Conservation (phyloP, 2,888 invertebrate genomes). For the Cactoblastis cactorum region DNA sequence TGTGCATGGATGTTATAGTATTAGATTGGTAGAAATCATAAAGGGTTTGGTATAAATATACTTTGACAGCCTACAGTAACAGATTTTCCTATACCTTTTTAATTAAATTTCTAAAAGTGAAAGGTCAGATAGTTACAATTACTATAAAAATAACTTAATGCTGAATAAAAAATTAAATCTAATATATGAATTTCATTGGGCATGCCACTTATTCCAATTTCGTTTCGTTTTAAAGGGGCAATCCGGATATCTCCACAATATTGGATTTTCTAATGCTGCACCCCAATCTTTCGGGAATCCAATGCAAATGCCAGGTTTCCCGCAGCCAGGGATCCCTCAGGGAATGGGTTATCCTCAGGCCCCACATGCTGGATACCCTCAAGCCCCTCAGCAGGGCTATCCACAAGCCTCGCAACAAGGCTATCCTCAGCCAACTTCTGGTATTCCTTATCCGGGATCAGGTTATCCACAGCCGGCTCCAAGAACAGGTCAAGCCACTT, state of each 20-base stretch:
- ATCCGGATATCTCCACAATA: slow-evolving; percentile 72
- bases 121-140: no score
- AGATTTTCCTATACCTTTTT: no score
- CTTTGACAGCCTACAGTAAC: no score
- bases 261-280: slow-evolving; percentile 69
- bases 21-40: no score
- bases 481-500: slow-evolving; percentile 29
- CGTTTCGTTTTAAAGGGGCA: slow-evolving; percentile 72
- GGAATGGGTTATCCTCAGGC: slow-evolving; percentile 62
- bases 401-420: slow-evolving; percentile 33
- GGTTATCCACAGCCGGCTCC: slow-evolving; percentile 27
- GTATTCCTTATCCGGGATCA: slow-evolving; percentile 28
- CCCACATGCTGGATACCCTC: slow-evolving; percentile 52
- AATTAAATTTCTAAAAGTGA: no score
- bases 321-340: slow-evolving; percentile 19
- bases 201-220: slow-evolving; percentile 26
- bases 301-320: slow-evolving; percentile 67
- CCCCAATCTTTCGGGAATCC: slow-evolving; percentile 75
- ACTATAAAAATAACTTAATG: no score
- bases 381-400: slow-evolving; percentile 38
- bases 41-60: no score
- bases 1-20: neutral
- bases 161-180: neutral
- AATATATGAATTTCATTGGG: neutral
- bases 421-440: slow-evolving; percentile 48